These are phyloP conservation scores for Aphelinus atriplicis DNA, from an alignment of 1,140 invertebrate genomes.

Conservation along the genomic window DNA sequence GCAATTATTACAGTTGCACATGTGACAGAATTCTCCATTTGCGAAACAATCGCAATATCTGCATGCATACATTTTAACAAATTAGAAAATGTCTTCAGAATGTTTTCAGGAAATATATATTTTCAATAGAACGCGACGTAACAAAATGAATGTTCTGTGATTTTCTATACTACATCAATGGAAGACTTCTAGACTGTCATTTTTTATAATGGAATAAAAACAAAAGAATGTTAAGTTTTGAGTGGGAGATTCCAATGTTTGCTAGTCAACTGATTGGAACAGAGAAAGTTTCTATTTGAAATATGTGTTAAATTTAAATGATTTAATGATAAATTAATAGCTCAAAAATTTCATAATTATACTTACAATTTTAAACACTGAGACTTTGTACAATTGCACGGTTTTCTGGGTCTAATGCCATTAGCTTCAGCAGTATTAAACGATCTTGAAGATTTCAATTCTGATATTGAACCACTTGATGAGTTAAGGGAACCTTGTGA, in stretches of 20 bases:
- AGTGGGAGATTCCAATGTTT: slow-evolving; percentile 35
- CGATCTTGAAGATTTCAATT: slow-evolving; percentile 54
- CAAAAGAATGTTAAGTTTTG: slow-evolving; percentile 41
- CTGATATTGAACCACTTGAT: slow-evolving; percentile 47
- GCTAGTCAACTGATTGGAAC: no score
- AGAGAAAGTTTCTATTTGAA: neutral
- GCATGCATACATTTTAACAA: slow-evolving; percentile 46
- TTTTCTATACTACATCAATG: slow-evolving; percentile 21
- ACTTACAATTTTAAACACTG: slow-evolving; percentile 95
- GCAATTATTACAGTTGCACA: slow-evolving; percentile 98
- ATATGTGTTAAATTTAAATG: slow-evolving; percentile 1
- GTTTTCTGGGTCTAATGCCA: slow-evolving; percentile 83
- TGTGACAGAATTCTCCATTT: slow-evolving; percentile 98
- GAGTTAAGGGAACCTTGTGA: slow-evolving; percentile 53
- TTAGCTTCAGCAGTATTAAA: slow-evolving; percentile 69
- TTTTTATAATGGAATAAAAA: slow-evolving; percentile 45
- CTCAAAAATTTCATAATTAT: slow-evolving; percentile 23
- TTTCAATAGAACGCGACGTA: slow-evolving; percentile 20
- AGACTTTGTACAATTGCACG: slow-evolving; percentile 99
- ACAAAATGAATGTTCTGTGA: slow-evolving; percentile 24
- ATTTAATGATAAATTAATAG: neutral
- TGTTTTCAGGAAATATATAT: slow-evolving; percentile 24
- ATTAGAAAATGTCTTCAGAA: slow-evolving; percentile 18
- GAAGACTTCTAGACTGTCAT: slow-evolving; percentile 44
- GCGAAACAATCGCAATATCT: slow-evolving; percentile 99